These are phyloP conservation scores for Zaprionus vittiger DNA, from an alignment of 1,140 invertebrate species.

Conservation along the genomic window DNA sequence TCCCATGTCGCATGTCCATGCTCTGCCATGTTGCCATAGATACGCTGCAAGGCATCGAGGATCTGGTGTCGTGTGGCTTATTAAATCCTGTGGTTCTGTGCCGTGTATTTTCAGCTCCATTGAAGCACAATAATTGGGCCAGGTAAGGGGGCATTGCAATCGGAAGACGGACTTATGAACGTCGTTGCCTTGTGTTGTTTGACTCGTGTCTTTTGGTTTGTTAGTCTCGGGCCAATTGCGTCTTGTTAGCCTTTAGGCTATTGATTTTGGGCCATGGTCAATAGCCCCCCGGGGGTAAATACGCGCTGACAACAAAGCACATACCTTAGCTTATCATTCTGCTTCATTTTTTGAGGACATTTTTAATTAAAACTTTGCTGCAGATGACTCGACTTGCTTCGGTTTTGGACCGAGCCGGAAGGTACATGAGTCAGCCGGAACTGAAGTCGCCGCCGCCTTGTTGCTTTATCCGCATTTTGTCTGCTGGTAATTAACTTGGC, in stretches of 20 bases:
- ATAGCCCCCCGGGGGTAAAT: conserved; percentile 20
- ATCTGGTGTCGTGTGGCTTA: conserved; percentile 51
- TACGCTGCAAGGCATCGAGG: conserved; percentile 16
- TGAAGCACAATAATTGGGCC: conserved; percentile 68
- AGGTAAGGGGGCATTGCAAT: conserved; percentile 24
- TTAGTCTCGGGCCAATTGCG: conserved; percentile 40
- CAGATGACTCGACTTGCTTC: conserved; percentile 21
- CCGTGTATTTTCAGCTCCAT: conserved; percentile 58
- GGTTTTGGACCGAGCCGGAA: conserved; percentile 6
- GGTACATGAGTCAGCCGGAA: conserved; percentile 8
- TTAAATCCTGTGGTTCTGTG: conserved; percentile 51
- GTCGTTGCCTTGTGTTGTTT: conserved; percentile 7
- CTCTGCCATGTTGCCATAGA: conserved; percentile 19
- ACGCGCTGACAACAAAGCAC: conserved; percentile 9
- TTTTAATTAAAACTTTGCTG: conserved; percentile 59
- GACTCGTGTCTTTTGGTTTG: conserved; percentile 31
- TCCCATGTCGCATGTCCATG: conserved; percentile 1
- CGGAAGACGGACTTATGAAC: conserved; percentile 7
- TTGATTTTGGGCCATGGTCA: conserved; percentile 39
- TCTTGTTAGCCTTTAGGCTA: conserved; percentile 33
- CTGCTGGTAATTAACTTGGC: conserved; percentile 40
- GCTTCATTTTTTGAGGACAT: conserved; percentile 28
- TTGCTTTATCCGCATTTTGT: not conserved
- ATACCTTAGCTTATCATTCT: not conserved
- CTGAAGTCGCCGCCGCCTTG: conserved; percentile 2